These are phyloP conservation scores for Toxostoma redivivum DNA, from an alignment of 2,113 vertebrate genomes.

Conservation along the genomic window DNA sequence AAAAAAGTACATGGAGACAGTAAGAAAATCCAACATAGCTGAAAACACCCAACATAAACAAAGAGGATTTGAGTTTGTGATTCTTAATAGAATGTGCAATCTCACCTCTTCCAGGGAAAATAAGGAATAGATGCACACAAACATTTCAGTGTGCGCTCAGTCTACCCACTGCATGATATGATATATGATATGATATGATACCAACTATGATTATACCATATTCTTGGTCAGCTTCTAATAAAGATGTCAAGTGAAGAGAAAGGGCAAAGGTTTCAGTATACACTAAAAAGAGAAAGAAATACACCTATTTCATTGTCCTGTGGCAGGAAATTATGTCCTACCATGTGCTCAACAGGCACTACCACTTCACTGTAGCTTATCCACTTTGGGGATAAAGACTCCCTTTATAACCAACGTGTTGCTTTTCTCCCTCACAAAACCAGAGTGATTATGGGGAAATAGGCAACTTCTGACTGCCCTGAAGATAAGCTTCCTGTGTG, in stretches of 20 bases:
- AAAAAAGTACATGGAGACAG: neutral
- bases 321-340: neutral
- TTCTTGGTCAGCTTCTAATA: neutral
- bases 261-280: neutral
- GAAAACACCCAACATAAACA: neutral
- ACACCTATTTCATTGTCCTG: neutral
- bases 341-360: neutral
- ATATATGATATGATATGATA: neutral
- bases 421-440: neutral
- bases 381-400: neutral
- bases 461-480: neutral
- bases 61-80: neutral
- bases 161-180: neutral
- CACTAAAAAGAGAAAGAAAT: neutral
- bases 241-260: neutral
- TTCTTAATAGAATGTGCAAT: neutral
- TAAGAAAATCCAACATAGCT: neutral
- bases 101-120: neutral
- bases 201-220: fast-evolving
- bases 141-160: neutral
- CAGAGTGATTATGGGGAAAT: neutral
- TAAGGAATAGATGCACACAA: neutral
- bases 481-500: neutral
- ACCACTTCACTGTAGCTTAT: neutral
- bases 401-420: fast-evolving